Evolutionary conservation across 1,140 invertebrate genomes (phyloP).

Genomic region (Magallana angulata): DNA sequence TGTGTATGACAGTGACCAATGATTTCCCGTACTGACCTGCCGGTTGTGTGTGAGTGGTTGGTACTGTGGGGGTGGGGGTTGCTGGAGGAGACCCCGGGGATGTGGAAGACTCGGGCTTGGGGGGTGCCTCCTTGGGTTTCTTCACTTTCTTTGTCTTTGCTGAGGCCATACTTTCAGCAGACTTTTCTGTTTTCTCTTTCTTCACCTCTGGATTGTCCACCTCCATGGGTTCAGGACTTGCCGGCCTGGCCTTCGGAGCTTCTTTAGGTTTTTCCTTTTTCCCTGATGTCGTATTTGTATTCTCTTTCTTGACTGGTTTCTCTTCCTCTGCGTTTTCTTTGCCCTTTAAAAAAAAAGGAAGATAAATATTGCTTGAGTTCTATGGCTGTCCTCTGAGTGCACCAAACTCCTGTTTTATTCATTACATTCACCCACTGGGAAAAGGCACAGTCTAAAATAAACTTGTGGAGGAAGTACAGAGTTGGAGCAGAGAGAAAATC

Average conservation of each 20-base stretch:
- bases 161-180: not conserved
- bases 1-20: no score
- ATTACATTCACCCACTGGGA: no score
- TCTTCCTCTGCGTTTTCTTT: not conserved
- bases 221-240: constrained; percentile 24
- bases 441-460: no score
- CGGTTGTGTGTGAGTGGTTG: not conserved
- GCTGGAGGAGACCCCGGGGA: not conserved
- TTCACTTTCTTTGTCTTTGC: constrained; percentile 51
- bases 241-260: not conserved
- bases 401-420: no score
- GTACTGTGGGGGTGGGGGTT: not conserved
- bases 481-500: no score
- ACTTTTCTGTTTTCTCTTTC: constrained; percentile 32
- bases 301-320: constrained; percentile 1
- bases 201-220: not conserved
- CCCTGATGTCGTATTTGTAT: not conserved
- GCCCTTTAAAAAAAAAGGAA: not conserved
- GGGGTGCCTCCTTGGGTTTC: constrained; percentile 16
- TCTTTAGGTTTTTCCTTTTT: constrained; percentile 27
- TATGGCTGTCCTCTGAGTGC: no score
- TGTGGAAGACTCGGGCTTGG: constrained; percentile 30
- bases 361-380: no score
- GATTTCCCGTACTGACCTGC: not conserved
- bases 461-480: no score